Evolutionary conservation across 2,113 vertebrate species (phyloP).

Genomic region (Climacteris rufus): DNA sequence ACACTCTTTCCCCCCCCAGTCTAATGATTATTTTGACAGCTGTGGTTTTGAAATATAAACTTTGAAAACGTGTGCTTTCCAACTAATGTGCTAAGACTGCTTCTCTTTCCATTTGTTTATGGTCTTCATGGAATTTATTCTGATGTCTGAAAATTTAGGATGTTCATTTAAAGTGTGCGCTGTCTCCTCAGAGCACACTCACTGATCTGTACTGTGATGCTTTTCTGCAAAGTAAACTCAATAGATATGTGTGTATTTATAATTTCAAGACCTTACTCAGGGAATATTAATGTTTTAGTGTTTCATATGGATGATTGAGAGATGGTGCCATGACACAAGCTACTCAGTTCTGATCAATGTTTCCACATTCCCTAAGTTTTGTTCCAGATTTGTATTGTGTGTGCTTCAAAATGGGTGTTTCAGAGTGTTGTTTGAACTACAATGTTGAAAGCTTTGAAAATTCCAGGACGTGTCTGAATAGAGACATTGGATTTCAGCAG

Average conservation of each 20-base stretch:
- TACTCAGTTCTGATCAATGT: not conserved
- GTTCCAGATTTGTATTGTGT: not conserved
- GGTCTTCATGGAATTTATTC: not conserved
- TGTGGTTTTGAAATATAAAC: not conserved
- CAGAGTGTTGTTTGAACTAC: not conserved
- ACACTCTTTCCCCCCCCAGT: not conserved
- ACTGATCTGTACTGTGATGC: not conserved
- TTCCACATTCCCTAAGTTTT: not conserved
- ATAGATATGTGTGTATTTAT: not conserved
- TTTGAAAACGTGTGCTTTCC: not conserved
- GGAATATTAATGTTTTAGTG: not conserved
- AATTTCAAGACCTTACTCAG: not conserved
- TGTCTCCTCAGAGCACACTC: not conserved
- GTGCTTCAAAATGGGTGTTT: not conserved
- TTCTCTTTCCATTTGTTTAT: not conserved
- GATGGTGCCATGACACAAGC: not conserved
- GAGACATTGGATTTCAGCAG: not conserved
- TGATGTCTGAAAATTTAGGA: not conserved
- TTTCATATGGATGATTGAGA: not conserved
- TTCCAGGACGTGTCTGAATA: not conserved
- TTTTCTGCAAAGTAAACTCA: not conserved
- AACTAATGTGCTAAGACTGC: not conserved
- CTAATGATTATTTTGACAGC: slow-evolving; percentile 5
- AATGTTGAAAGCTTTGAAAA: not conserved
- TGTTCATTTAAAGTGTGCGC: accelerated